Percentiles rank a stretch among this genome's conserved stretches.
Evolutionary conservation across 2,797 vertebrate genomes (phyloP).

Genomic region (Enteromius trimaculatus): DNA sequence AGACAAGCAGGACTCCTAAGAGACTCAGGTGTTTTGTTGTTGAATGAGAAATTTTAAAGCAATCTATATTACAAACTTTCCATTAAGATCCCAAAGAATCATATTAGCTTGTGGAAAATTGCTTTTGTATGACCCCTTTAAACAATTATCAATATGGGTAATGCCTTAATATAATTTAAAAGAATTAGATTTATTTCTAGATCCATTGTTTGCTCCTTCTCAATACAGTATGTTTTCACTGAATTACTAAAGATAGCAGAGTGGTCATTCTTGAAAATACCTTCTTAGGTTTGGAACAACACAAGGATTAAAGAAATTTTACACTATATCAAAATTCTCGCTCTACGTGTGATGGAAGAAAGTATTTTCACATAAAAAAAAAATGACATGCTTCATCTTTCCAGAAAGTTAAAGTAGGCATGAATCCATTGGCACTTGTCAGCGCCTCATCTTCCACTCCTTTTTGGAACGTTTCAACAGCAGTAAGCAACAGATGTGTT

Average conservation of each 20-base stretch:
- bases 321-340: not conserved
- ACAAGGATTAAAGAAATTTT: not conserved
- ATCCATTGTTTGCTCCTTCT: not conserved
- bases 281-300: not conserved
- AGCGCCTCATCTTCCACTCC: not conserved
- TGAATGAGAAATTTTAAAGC: too few relatives aligned
- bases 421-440: slow-evolving; percentile 4
- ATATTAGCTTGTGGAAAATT: too few relatives aligned
- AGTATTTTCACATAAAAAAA: not conserved
- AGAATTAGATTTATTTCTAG: not conserved
- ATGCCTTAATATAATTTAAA: not conserved
- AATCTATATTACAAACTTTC: too few relatives aligned
- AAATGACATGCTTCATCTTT: not conserved
- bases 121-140: not conserved
- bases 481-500: slow-evolving; percentile 24
- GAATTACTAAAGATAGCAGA: not conserved
- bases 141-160: not conserved
- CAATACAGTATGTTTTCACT: not conserved
- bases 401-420: not conserved
- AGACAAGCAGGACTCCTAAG: too few relatives aligned
- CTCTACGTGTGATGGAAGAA: not conserved
- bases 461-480: slow-evolving; percentile 7
- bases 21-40: too few relatives aligned
- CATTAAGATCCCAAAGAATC: too few relatives aligned
- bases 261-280: not conserved